Evolutionary conservation across 1,140 invertebrate genomes (phyloP), one percentile per base, ranked within the genome.

Genomic region (Halyomorpha halys): DNA sequence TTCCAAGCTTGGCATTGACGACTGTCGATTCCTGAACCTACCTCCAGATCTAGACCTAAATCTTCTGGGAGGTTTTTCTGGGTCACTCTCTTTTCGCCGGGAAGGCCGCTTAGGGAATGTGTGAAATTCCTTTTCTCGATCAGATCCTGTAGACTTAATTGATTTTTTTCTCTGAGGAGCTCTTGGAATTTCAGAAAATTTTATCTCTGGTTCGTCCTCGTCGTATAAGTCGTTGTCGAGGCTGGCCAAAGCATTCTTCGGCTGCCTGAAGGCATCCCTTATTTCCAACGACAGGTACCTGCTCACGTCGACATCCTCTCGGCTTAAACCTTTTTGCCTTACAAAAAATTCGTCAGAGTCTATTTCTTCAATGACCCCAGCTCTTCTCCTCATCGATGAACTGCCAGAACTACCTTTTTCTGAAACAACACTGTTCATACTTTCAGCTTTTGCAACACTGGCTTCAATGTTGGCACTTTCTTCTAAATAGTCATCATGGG

Each of bases 301-400:
- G 49, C 85, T 83, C 30, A 89, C 78, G 72, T 87, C 82, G 70
- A 89, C 86, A 73, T 90, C 86, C 72, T 89, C 88, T 67, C 87
- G 83, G 65, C 87, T 89, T 67, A 90, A 84, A 44, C 86, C 87
- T 69, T 84, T 83, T 70, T 85, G 83, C 62, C 87, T 78, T 53
- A 91, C 75, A 73, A 90, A 91, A 76, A 90, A 91, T 75, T 91
- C 87, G 72, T 92, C 89, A 3, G 89, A 88, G 70, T 90, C 83
- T 63, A 90, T 88, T 76, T 90, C 86, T 74, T 91, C 88, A 66
- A 90, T 81, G 0, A 88, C 84, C 0, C 83, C 84, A 9, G 76
- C 76, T 47, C 79, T 70, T 19, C 75, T 69, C 61, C 80, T 70
- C n/a, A 77, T 76, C 34, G 73, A 76, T 0, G 77, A 79, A 67